Evolutionary conservation across 1,140 invertebrate species (phyloP), one percentile per base, ranked within the genome.

Genomic region (Caenorhabditis inopinata): DNA sequence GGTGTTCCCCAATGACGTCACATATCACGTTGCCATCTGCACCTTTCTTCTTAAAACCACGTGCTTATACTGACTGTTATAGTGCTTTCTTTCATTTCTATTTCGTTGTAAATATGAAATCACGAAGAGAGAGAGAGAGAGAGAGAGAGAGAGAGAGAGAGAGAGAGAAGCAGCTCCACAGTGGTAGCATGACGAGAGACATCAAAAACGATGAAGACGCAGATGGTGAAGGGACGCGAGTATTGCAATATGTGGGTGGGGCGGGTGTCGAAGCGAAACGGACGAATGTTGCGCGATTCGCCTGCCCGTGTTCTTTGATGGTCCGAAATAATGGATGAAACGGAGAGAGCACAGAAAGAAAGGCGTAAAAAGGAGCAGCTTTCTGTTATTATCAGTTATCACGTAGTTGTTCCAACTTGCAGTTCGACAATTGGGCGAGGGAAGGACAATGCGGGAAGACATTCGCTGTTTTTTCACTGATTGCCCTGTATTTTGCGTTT

Each of bases 1-100:
- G 75, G 48, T 27, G 75, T 12, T 25, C 75, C 48, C 16, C 3
- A 25, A 42, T 68, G 58, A 42, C 58, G 58, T 38, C 32, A 68
- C 32, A 42, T 68, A 68, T 68, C 58, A 68, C 58, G 58, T 68
- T 68, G 58, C 6, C 25, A 25, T 76, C 16, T 49, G 35, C 32
- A 51, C n/a, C 16, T 16, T 25, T 74, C 35, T 46, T 42, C 4
- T 76, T 2, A 9, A 38, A 27, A 51, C 45, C 47, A 53, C 46
- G 32, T 38, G 75, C 25, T 76, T 76, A 16, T 35, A n/a, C n/a
- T n/a, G n/a, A n/a, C n/a, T 14, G 16, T 14, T 27, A 6, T 68
- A 68, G 58, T 68, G 58, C 58, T 38, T 29, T 68, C 58, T 68
- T 29, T 68, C 58, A 29, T 68, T 68, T 68, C n/a, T 32, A 9